Base-by-base conservation (phyloP, 1,140 invertebrate species). In the Lucilia cuprina region DNA sequence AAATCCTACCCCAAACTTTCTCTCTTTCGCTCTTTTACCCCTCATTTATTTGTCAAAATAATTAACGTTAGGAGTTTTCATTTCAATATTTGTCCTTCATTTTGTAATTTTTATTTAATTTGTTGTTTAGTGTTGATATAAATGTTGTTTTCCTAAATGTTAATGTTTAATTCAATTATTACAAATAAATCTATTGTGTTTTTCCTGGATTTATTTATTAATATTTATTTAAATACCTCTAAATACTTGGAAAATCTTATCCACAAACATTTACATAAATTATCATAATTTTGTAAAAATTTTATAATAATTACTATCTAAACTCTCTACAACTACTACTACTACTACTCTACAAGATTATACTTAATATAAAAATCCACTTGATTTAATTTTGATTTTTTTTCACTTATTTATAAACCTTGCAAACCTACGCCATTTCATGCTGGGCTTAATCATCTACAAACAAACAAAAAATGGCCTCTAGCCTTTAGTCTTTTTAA, bases 61-160 rank as follows among this genome's bases (percentile, higher is more conserved):
- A 41, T 41, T 7, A 41, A 8, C 41, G 41, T 41, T 41, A 41
- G 41, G 50, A 55, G 3, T 55, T 55, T 55, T 70, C 50, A 21
- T 50, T 50, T 41, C 5, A 41, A 41, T 41, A 41, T 35, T 78
- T 78, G 14, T 78, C 17, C 75, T 78, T 78, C 19, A 17, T 78
- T 78, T 78, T 41, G 41, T 34, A 25, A 10, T 41, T 41, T 41
- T 41, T 41, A 74, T 21, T 41, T 78, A 13, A 47, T 78, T 78
- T 78, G 75, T 78, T 41, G 30, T 35, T 41, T 41, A 78, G 41
- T 41, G 74, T 7, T 34, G 19, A 2, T 13, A 78, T 41, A 78
- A 47, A 78, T 47, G 41, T 78, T 78, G 30, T 78, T 47, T 35
- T 35, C 75, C 35, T 78, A 41, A 41, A n/a, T 78, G 41, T 41